A percentile compares a stretch with the other conserved stretches of the same genome.
Evolutionary conservation across 2,888 invertebrate genomes (phyloP).

Genomic region (Cryptosula pallasiana): DNA sequence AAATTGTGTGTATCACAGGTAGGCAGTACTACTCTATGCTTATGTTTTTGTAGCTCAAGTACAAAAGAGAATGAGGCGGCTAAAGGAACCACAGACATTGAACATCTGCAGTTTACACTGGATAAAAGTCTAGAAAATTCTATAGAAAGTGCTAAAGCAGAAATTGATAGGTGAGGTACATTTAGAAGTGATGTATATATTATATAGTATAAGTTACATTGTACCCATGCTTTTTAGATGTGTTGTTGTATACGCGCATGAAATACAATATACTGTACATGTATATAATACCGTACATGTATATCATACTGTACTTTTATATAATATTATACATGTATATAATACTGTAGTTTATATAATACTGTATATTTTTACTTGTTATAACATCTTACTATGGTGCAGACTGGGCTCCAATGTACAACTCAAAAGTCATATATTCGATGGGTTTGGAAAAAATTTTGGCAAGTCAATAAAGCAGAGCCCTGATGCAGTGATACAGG

Average conservation of each 20-base stretch:
- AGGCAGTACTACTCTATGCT: no score
- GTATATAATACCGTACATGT: no score
- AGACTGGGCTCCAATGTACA: conserved; percentile 49
- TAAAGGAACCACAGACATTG: conserved; percentile 33
- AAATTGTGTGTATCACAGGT: no score
- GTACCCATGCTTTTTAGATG: no score
- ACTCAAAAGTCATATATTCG: conserved; percentile 52
- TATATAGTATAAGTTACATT: no score
- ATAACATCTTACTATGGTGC: not conserved
- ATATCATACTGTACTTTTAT: no score
- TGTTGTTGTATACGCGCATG: no score
- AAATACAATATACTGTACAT: no score
- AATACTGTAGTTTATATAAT: no score
- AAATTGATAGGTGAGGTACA: conserved; percentile 66
- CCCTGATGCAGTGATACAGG: conserved; percentile 56
- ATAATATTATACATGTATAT: no score
- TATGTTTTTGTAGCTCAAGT: not conserved
- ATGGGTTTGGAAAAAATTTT: conserved; percentile 56
- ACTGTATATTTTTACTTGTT: no score
- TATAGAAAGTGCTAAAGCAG: conserved; percentile 62
- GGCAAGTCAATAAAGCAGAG: conserved; percentile 55
- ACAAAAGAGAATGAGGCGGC: conserved; percentile 31
- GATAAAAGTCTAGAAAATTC: conserved; percentile 56
- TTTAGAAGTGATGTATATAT: no score
- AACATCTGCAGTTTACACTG: conserved; percentile 49